Base-by-base conservation (phyloP, 1,140 invertebrate genomes). In the Grapholita molesta region DNA sequence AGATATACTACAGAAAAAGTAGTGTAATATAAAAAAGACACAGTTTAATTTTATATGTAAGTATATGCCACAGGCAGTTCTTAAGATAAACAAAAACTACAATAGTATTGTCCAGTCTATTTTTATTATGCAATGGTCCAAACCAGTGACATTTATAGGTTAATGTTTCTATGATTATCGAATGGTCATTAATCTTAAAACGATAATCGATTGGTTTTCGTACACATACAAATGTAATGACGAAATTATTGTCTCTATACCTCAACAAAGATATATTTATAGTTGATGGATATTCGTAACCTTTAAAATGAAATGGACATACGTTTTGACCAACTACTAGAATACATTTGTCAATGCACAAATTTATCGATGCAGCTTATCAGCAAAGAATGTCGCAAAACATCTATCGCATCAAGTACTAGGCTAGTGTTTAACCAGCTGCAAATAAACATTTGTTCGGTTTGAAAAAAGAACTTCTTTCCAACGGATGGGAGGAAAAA, bases 401-500 rank as follows among this genome's bases (percentile, higher is more conserved):
- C 6, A 9, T 15, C 1, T 15, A 28, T 2, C 5, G 18, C 9
- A 12, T 6, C n/a, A 9, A n/a, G 4, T n/a, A 28, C 8, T 61
- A 61, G 25, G 21, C 6, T 1, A 5, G 1, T 11, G 7, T 8
- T 8, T 18, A 28, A 15, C 4, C 55, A 30, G n/a, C 24, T n/a
- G 28, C 55, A 61, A 61, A 61, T 9, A 8, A 3, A 30, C 5
- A n/a, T 32, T 57, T 61, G 55, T 28, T 11, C 8, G 24, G 55
- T 18, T 28, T 15, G 4, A 30, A 61, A 57, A 61, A 30, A n/a
- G 23, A 61, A 32, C 55, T 18, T 5, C 42, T 52, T 32, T 61
- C 55, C 55, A 57, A 12, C 55, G 25, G 25, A 28, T 15, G 55
- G 55, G 15, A 72, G 78, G 77, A 78, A 77, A 74, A 70, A 48